Percentiles rank a stretch among this genome's conserved stretches.
Evolutionary conservation across 2,888 invertebrate species (phyloP).

Genomic region (Euzophera pinguis): DNA sequence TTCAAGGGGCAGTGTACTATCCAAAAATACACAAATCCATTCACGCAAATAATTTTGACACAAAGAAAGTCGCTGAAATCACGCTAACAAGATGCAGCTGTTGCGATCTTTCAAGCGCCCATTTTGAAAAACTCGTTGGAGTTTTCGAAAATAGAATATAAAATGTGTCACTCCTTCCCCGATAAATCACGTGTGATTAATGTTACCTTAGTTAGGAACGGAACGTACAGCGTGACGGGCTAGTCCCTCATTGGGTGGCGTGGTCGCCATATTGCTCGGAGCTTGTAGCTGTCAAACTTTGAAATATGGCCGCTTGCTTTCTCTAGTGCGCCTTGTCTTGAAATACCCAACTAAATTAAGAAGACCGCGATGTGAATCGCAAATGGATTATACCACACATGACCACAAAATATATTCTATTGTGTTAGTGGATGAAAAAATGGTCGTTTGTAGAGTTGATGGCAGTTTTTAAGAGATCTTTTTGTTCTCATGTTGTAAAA

Average conservation of each 20-base stretch:
- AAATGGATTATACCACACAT: slow-evolving; percentile 26
- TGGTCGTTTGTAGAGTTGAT: slow-evolving; percentile 40
- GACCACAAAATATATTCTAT: slow-evolving; percentile 19
- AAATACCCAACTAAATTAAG: slow-evolving; percentile 59
- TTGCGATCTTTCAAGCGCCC: slow-evolving; percentile 62
- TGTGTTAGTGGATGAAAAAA: slow-evolving; percentile 22
- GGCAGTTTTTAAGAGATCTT: slow-evolving; percentile 53
- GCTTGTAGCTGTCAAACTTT: slow-evolving; percentile 79
- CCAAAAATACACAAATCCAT: slow-evolving; percentile 50
- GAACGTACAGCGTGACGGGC: slow-evolving; percentile 68
- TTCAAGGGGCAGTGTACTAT: slow-evolving; percentile 42
- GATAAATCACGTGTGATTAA: slow-evolving; percentile 77
- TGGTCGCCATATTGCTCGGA: slow-evolving; percentile 75
- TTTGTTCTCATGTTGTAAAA: slow-evolving; percentile 67
- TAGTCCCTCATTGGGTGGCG: slow-evolving; percentile 76
- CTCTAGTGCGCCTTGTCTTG: slow-evolving; percentile 73
- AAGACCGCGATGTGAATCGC: slow-evolving; percentile 43
- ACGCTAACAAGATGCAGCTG: slow-evolving; percentile 78
- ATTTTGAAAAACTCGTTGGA: slow-evolving; percentile 74
- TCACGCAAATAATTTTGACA: slow-evolving; percentile 71
- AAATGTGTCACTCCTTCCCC: slow-evolving; percentile 77
- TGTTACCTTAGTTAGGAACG: slow-evolving; percentile 64
- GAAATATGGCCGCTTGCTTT: slow-evolving; percentile 70
- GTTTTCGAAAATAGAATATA: slow-evolving; percentile 79
- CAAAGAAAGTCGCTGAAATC: slow-evolving; percentile 60